A percentile compares a stretch with the other conserved stretches of the same genome.
These are phyloP conservation scores for Gymnobelideus leadbeateri DNA, from an alignment of 2,113 vertebrate species.

Conservation along the genomic window DNA sequence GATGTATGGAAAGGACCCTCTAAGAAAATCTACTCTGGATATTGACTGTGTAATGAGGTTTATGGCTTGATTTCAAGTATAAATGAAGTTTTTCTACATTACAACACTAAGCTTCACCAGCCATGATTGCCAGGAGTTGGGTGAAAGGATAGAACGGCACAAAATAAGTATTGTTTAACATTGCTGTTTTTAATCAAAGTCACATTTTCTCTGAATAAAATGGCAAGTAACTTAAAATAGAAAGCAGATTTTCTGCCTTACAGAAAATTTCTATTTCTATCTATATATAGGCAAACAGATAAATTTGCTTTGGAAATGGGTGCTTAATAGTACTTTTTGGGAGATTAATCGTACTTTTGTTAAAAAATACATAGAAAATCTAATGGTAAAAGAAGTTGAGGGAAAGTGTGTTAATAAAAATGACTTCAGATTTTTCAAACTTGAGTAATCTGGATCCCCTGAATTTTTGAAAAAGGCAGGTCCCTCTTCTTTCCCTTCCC, in stretches of 20 bases:
- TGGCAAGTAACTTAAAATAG: constrained; percentile 23
- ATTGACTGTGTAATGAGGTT: constrained; percentile 11
- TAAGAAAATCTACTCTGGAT: not conserved
- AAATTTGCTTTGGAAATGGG: constrained; percentile 21
- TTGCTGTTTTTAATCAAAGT: constrained; percentile 61
- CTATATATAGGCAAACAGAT: constrained; percentile 31
- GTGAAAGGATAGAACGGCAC: constrained; percentile 8
- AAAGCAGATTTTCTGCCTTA: constrained; percentile 48
- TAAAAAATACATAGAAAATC: constrained; percentile 16
- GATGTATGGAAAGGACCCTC: constrained; percentile 2
- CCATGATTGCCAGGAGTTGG: not conserved
- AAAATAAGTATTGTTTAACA: constrained; percentile 41
- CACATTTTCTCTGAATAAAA: constrained; percentile 19
- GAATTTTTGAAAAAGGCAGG: not conserved
- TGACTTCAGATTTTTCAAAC: not conserved
- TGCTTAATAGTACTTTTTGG: not conserved
- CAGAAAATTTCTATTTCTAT: constrained; percentile 14
- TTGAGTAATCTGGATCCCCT: not conserved
- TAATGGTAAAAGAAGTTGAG: not conserved
- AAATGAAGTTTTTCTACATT: not conserved
- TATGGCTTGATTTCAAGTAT: constrained; percentile 21
- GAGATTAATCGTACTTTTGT: not conserved
- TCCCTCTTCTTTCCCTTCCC: not conserved
- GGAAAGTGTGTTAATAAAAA: constrained; percentile 16
- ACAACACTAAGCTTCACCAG: constrained; percentile 1